These are phyloP conservation scores for Stegodyphus mimosarum DNA, from an alignment of 1,140 invertebrate genomes.

Conservation along the genomic window DNA sequence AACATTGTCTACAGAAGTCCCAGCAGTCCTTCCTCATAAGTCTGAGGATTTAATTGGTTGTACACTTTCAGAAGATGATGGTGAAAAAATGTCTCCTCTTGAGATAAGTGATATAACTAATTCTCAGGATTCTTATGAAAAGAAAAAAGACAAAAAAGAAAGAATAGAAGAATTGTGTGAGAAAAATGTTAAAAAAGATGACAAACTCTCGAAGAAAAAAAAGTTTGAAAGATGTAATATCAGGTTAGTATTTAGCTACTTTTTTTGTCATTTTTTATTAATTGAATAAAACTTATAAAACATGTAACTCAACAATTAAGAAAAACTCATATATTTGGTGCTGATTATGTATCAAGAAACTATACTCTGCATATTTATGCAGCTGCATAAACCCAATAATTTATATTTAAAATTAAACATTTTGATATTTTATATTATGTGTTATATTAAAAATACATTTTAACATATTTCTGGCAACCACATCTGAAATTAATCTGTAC, in stretches of 20 bases:
- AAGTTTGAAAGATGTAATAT: slow-evolving; percentile 67
- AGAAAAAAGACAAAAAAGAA: slow-evolving; percentile 62
- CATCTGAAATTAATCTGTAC: no score
- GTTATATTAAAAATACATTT: no score
- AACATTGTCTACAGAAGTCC: slow-evolving; percentile 60
- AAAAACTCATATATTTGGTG: no score
- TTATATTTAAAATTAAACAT: no score
- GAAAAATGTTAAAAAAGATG: slow-evolving; percentile 64
- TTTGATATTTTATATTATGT: no score
- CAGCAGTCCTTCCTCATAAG: slow-evolving; percentile 6
- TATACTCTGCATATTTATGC: no score
- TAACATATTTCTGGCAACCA: no score
- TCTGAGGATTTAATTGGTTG: background rate
- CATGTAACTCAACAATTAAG: background rate
- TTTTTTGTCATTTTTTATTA: background rate
- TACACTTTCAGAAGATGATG: background rate
- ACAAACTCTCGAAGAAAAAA: slow-evolving; percentile 61
- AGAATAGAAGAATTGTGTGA: slow-evolving; percentile 63
- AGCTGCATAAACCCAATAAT: no score
- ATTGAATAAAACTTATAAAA: background rate
- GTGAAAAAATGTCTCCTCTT: background rate
- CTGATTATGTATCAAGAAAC: no score
- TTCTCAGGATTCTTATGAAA: slow-evolving; percentile 35
- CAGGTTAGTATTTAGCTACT: slow-evolving; percentile 24
- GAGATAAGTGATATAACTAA: background rate